A percentile compares a stretch with the other conserved stretches of the same genome.
phyloP scores from a whole-genome alignment of 2,113 vertebrate species.

The Dunckerocampus dactyliophorus region DNA sequence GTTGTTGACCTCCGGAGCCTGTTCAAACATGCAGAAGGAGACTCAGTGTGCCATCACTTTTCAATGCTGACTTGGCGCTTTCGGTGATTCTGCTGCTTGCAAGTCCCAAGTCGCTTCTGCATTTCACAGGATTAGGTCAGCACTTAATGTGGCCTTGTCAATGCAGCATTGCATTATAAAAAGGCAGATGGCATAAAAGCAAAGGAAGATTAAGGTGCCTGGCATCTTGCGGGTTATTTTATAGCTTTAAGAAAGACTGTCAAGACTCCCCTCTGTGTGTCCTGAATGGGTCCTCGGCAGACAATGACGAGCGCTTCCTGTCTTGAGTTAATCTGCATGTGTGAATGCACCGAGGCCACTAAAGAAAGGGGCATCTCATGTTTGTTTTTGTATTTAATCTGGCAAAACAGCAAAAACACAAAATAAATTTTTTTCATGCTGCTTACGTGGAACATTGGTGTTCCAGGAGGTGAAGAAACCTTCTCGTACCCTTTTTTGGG shows the following conservation, averaged over 20 bases:
- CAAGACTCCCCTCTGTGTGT: conserved; percentile 2
- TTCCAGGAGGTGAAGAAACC: too few species aligned
- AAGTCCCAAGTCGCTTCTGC: conserved; percentile 20
- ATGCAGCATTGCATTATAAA: conserved; percentile 2
- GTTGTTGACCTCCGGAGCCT: conserved; percentile 8
- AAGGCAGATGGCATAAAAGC: neutral
- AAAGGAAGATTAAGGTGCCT: conserved; percentile 4
- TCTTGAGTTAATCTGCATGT: conserved; percentile 28
- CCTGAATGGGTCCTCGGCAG: conserved; percentile 11
- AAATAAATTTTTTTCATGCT: neutral
- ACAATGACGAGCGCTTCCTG: conserved; percentile 30
- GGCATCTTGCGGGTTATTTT: conserved; percentile 14
- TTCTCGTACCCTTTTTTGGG: too few species aligned
- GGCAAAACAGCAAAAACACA: neutral
- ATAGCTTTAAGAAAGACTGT: conserved; percentile 6
- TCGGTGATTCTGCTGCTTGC: conserved; percentile 11
- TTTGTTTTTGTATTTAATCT: conserved; percentile 3
- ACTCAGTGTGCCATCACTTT: conserved; percentile 1
- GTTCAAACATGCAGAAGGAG: conserved; percentile 38
- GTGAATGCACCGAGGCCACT: conserved; percentile 10
- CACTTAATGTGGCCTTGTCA: conserved; percentile 15
- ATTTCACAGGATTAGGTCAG: neutral
- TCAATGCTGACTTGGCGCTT: conserved; percentile 37
- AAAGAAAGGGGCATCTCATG: conserved; percentile 20
- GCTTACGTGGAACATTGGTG: too few species aligned